A percentile compares a stretch with the other conserved stretches of the same genome.
These are phyloP conservation scores for Zaprionus gabonicus DNA, from an alignment of 1,140 invertebrate genomes.

Conservation along the genomic window DNA sequence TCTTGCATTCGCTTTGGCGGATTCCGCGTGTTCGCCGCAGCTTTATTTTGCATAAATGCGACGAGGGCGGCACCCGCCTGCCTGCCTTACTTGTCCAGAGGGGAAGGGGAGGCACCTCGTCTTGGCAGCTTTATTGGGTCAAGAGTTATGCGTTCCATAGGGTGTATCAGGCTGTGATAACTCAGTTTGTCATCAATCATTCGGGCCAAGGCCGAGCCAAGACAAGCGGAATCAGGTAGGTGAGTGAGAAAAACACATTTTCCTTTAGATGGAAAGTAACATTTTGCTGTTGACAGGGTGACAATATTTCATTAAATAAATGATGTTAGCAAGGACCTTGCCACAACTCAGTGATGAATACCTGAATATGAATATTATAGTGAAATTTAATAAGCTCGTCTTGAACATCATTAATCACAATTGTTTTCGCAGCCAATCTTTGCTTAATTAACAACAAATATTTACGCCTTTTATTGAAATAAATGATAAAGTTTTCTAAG, in stretches of 20 bases:
- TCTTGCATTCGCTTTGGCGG: conserved; percentile 4
- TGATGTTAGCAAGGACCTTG: neutral
- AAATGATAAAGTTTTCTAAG: neutral
- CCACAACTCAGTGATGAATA: neutral
- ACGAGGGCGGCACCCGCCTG: neutral
- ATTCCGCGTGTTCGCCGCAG: conserved; percentile 15
- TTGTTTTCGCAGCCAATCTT: neutral
- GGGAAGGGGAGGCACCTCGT: neutral
- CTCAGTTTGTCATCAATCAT: conserved; percentile 9
- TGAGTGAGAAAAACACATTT: neutral
- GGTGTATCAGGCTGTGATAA: conserved; percentile 3
- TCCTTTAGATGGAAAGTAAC: neutral
- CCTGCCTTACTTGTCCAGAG: too few relatives aligned
- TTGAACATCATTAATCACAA: neutral
- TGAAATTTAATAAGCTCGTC: neutral
- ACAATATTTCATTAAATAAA: conserved; percentile 9
- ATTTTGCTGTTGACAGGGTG: conserved; percentile 4
- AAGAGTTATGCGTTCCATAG: conserved; percentile 8
- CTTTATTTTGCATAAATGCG: conserved; percentile 18
- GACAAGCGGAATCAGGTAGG: neutral
- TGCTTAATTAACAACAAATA: neutral
- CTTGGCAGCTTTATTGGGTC: conserved; percentile 10
- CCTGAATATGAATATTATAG: neutral
- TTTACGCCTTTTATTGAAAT: neutral
- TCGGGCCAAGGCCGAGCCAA: neutral